Evolutionary conservation across 2,113 vertebrate species (phyloP).

Genomic region (Eidolon helvum): DNA sequence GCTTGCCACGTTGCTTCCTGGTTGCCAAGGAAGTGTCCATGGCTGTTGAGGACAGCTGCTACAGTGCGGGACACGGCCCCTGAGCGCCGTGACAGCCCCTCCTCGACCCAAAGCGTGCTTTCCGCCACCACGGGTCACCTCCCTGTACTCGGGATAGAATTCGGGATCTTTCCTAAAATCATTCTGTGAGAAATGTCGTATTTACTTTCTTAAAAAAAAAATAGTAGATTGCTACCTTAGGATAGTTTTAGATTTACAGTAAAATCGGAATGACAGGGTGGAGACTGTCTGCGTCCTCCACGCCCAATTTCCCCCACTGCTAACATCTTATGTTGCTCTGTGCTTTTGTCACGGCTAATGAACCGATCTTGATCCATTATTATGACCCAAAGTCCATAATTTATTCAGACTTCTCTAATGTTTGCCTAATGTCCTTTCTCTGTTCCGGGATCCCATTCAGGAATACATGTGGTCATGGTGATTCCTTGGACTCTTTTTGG

Average conservation of each 20-base stretch:
- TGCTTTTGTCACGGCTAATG: background rate
- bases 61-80: background rate
- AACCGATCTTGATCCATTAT: accelerated
- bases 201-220: background rate
- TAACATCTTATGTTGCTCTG: accelerated
- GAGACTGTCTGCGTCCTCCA: background rate
- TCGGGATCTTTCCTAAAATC: background rate
- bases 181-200: background rate
- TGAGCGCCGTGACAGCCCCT: accelerated
- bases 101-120: too few relatives aligned
- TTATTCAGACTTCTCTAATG: background rate
- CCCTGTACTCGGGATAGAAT: background rate
- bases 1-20: background rate
- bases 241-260: background rate
- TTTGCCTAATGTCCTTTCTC: background rate
- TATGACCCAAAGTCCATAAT: background rate
- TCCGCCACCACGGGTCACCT: background rate
- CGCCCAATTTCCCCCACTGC: accelerated
- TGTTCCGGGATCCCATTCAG: background rate
- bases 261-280: background rate
- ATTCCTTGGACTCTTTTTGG: background rate
- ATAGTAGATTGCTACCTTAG: background rate
- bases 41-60: background rate
- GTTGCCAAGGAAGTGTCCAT: background rate
- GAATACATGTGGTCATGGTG: accelerated